Evolutionary conservation across 1,140 invertebrate genomes (phyloP).

Genomic region (Antheraea mylitta): DNA sequence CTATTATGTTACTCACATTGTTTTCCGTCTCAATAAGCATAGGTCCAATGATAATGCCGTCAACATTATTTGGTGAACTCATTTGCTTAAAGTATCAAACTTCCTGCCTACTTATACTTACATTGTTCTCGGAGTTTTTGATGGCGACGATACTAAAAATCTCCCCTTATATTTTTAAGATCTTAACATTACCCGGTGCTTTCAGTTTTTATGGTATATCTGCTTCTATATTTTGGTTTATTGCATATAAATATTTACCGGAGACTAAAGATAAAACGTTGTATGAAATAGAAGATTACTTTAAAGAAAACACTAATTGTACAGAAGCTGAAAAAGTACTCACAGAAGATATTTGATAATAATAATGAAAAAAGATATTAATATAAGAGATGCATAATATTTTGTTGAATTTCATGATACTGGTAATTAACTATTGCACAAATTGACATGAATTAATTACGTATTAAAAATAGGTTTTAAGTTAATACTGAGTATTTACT

Average conservation of each 20-base stretch:
- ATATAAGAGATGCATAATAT: background rate
- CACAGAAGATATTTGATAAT: background rate
- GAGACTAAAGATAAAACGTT: conserved; percentile 12
- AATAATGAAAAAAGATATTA: no score
- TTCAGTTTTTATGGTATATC: no score
- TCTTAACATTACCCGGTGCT: conserved; percentile 25
- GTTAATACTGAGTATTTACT: no score
- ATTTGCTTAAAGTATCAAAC: conserved; percentile 30
- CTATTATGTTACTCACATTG: no score
- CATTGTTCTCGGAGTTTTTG: no score
- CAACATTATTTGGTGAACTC: conserved; percentile 35
- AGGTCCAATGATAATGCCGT: conserved; percentile 14
- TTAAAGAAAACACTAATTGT: conserved; percentile 13
- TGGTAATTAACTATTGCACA: no score
- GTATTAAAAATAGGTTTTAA: no score
- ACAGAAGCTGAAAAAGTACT: background rate
- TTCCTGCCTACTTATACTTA: no score
- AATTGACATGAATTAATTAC: no score
- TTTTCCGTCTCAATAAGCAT: no score
- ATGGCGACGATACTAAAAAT: conserved; percentile 23
- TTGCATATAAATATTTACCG: conserved; percentile 10
- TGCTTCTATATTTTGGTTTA: conserved; percentile 17
- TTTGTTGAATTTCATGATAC: no score
- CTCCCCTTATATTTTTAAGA: conserved; percentile 31
- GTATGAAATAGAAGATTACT: conserved; percentile 30